Evolutionary conservation across 2,113 vertebrate species (phyloP).

Genomic region (Pelodiscus sinensis): DNA sequence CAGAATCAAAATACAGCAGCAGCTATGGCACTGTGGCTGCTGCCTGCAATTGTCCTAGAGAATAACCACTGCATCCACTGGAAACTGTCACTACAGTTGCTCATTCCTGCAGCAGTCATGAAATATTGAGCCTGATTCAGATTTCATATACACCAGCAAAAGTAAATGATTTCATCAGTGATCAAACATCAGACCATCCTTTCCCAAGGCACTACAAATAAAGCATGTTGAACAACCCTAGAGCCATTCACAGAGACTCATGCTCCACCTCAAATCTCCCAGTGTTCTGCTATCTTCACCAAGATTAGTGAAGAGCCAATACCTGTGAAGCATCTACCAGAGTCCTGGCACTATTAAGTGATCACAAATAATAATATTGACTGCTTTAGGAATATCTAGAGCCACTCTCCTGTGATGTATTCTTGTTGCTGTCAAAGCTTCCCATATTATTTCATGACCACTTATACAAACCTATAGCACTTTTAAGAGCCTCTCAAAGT

Average conservation of each 20-base stretch:
- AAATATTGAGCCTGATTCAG: neutral
- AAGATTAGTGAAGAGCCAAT: neutral
- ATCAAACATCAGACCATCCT: neutral
- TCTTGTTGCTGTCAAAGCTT: conserved; percentile 3
- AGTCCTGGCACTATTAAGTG: neutral
- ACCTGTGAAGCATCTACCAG: neutral
- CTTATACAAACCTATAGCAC: neutral
- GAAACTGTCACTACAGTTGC: neutral
- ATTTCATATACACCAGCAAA: neutral
- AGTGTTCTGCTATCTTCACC: neutral
- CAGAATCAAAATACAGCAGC: neutral
- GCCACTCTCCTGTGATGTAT: neutral
- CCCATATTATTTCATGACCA: neutral
- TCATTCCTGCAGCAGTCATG: neutral
- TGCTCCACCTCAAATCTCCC: neutral
- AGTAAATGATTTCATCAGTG: neutral
- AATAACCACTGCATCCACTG: neutral
- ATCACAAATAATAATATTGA: neutral
- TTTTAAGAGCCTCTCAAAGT: neutral
- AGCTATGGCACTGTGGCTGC: neutral
- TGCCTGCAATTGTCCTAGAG: neutral
- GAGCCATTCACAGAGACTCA: neutral
- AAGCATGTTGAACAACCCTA: neutral
- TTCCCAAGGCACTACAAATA: neutral
- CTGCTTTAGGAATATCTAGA: neutral